phyloP scores from a whole-genome alignment of 2,113 vertebrate species.

The Rhagologus leucostigma region DNA sequence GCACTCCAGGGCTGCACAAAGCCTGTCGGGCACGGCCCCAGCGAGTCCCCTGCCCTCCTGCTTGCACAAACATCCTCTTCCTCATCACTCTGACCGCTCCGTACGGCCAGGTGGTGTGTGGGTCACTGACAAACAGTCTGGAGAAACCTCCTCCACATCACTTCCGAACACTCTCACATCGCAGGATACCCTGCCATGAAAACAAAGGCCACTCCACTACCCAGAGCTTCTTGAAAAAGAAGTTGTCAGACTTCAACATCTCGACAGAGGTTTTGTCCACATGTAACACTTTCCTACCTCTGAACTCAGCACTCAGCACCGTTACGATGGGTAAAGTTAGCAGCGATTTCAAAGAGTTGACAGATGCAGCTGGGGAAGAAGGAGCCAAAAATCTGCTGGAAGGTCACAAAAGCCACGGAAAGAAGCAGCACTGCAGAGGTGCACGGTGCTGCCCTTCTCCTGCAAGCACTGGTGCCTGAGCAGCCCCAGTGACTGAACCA shows the following conservation, averaged over 20 bases:
- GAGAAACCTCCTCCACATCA: not conserved
- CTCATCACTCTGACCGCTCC: not conserved
- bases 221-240: not conserved
- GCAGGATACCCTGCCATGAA: not conserved
- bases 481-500: not conserved
- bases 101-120: not conserved
- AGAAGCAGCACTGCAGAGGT: not conserved
- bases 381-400: not conserved
- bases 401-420: not conserved
- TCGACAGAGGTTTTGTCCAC: not conserved
- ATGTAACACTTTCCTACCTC: not conserved
- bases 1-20: accelerated
- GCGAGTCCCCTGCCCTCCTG: accelerated
- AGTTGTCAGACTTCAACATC: not conserved
- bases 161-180: not conserved
- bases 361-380: not conserved
- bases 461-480: not conserved
- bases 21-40: accelerated
- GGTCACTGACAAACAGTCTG: not conserved
- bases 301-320: not conserved
- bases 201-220: not conserved
- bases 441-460: not conserved
- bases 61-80: not conserved
- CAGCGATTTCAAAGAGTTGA: not conserved
- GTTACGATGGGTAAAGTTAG: not conserved